These are phyloP conservation scores for Sebastes variabilis DNA, from an alignment of 2,797 vertebrate genomes.

Conservation along the genomic window DNA sequence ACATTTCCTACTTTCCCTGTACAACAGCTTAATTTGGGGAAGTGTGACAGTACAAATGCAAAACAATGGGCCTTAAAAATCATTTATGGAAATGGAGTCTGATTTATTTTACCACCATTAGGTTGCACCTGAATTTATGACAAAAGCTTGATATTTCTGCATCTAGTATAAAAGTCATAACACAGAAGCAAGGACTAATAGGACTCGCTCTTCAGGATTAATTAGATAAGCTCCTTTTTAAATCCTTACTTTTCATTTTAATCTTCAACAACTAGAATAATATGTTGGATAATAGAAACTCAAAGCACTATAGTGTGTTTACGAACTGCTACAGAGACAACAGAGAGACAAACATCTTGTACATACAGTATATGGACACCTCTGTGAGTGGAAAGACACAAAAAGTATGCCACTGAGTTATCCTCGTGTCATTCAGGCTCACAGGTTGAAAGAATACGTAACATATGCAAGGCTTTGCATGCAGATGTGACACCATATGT, in stretches of 20 bases:
- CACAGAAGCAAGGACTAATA: slow-evolving; percentile 23
- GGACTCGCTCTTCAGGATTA: slow-evolving; percentile 23
- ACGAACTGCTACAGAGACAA: neutral
- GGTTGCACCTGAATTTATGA: slow-evolving; percentile 1
- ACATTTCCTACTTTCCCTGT: too few species aligned
- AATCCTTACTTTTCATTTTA: slow-evolving; percentile 30
- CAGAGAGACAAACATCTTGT: neutral
- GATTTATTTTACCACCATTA: neutral
- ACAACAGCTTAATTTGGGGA: neutral
- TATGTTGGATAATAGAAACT: slow-evolving; percentile 18
- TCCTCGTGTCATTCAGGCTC: slow-evolving; percentile 83
- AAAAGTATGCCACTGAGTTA: slow-evolving; percentile 66
- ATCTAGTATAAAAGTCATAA: slow-evolving; percentile 1
- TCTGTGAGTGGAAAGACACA: neutral
- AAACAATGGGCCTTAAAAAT: neutral
- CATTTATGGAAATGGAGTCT: neutral
- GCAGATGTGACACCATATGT: slow-evolving; percentile 90
- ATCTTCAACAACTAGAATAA: slow-evolving; percentile 13
- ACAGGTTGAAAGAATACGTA: slow-evolving; percentile 86
- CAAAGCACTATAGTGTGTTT: neutral
- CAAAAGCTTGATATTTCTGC: neutral
- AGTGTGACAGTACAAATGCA: neutral
- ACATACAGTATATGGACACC: neutral
- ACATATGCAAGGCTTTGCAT: slow-evolving; percentile 86
- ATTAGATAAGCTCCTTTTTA: slow-evolving; percentile 31